Base-by-base conservation (phyloP, 92 coral and sea anemone species). In the Montipora capitata region DNA sequence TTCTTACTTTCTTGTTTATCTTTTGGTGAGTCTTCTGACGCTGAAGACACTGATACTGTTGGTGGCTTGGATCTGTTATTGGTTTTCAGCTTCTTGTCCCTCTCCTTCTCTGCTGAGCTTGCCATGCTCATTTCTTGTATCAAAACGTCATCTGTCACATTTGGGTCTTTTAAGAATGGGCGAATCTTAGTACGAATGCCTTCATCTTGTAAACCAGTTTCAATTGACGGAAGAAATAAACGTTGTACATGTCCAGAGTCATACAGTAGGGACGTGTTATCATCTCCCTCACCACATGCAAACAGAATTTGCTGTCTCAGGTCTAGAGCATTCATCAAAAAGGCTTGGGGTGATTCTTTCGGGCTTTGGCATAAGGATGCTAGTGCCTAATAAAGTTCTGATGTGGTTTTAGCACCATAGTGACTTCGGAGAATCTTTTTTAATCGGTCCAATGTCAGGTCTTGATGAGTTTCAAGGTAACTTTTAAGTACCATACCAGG, bases 121-220 rank as follows among this genome's bases (percentile, higher is more conserved):
- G 96, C 94, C 48, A 18, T 69, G 49, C 87, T 90, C 62, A 91
- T 69, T 41, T 85, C 64, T 15, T 87, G 88, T 15, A 87, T 73
- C 0, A 81, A 45, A 44, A 68, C 44, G 43, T 86, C 88, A 74
- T 91, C 91, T 0, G 87, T 59, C 35, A 87, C 92, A 65, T 65
- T 83, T 14, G 64, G 70, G n/a, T 90, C 92, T 68, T 90, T 62
- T 42, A 93, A 84, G 51, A 79, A 86, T 12, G 90, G 90, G 12
- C 96, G 88, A 1, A 89, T 62, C 72, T 89, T 92, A 0, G 83
- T 69, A 43, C 90, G 73, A 67, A 94, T 92, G 15, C 84, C 83
- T 43, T 94, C 91, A 64, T 89, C 88, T 44, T 72, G 94, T 45
- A 82, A 13, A 16, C 97, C 94, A 15, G 97, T 92, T 66, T 94